Evolutionary conservation across 2,888 invertebrate genomes (phyloP).

Genomic region (Spatulosminthurus flaviceps): DNA sequence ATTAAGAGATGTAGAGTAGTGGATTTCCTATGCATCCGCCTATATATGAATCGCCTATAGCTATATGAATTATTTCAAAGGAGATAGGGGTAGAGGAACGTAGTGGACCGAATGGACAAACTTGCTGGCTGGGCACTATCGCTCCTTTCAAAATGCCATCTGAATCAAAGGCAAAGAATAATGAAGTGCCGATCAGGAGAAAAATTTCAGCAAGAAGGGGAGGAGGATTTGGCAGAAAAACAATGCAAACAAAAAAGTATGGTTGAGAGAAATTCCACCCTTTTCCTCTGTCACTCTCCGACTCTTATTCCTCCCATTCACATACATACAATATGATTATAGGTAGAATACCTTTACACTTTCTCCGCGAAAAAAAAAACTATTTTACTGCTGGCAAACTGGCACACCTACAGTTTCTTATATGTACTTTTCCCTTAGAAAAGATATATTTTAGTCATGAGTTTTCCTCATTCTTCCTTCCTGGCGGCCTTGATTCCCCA

Average conservation of each 20-base stretch:
- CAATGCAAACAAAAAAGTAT: slow-evolving; percentile 52
- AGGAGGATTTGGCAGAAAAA: slow-evolving; percentile 48
- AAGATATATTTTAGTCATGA: too few species aligned
- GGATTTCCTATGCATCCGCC: too few species aligned
- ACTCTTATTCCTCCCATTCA: not conserved
- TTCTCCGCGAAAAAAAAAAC: not conserved
- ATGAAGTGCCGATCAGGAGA: slow-evolving; percentile 54
- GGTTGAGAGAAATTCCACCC: not conserved
- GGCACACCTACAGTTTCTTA: slow-evolving; percentile 16
- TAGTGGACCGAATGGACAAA: slow-evolving; percentile 21
- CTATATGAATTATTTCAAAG: not conserved
- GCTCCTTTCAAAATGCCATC: slow-evolving; percentile 38
- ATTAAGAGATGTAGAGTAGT: too few species aligned
- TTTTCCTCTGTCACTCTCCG: slow-evolving; percentile 5
- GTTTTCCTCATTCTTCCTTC: not conserved
- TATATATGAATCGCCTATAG: not conserved
- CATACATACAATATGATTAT: not conserved
- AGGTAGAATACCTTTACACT: not conserved
- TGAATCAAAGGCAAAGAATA: slow-evolving; percentile 48
- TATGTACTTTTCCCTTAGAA: not conserved
- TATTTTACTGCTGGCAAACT: not conserved
- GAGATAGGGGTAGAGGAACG: not conserved
- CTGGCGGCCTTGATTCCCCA: not conserved
- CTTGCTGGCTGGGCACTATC: slow-evolving; percentile 43
- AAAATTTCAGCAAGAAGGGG: slow-evolving; percentile 33